Evolutionary conservation across 2,113 vertebrate species (phyloP).

Genomic region (Fregata magnificens): DNA sequence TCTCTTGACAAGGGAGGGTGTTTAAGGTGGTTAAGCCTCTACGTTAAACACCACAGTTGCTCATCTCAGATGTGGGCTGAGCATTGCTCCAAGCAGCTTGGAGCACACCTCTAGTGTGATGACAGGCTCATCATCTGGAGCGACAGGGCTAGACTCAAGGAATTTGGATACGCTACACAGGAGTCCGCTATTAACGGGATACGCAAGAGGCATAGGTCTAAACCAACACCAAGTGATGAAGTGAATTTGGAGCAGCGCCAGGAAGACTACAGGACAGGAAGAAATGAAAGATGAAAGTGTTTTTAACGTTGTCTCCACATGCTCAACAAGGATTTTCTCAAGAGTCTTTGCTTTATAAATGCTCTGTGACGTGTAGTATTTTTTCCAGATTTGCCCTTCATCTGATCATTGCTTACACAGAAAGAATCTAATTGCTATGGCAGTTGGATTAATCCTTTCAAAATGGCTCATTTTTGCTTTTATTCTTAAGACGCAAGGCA

Average conservation of each 20-base stretch:
- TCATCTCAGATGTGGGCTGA: not conserved
- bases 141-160: not conserved
- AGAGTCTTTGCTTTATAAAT: not conserved
- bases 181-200: not conserved
- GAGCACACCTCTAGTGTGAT: not conserved
- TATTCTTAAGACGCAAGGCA: not conserved
- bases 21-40: not conserved
- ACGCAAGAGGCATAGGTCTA: not conserved
- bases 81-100: accelerated
- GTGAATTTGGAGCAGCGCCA: not conserved
- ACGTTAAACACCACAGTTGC: accelerated
- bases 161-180: not conserved
- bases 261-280: not conserved
- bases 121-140: not conserved
- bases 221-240: not conserved
- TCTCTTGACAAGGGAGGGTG: not conserved
- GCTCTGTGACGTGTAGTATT: not conserved
- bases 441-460: not conserved
- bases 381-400: not conserved
- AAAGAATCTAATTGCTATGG: not conserved
- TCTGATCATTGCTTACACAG: not conserved
- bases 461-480: not conserved
- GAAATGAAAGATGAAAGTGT: conserved; percentile 29
- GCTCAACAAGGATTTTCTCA: conserved; percentile 25
- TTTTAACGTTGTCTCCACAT: not conserved